phyloP scores from a whole-genome alignment of 2,113 vertebrate genomes.

The Elgaria multicarinata region DNA sequence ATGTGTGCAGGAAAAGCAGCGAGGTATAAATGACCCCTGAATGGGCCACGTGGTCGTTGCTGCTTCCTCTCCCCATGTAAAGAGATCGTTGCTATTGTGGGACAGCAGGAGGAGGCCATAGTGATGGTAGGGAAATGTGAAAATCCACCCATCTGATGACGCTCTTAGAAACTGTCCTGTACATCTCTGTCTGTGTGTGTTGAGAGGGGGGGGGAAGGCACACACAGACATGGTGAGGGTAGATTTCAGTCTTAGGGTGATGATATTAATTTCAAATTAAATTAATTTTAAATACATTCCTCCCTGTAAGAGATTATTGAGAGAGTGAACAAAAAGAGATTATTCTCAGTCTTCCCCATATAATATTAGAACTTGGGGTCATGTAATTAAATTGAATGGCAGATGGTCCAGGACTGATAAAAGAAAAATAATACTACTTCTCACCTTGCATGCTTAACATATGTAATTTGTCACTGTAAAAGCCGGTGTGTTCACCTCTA shows the following conservation, averaged over 20 bases:
- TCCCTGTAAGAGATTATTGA: not conserved
- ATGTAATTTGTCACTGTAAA: not conserved
- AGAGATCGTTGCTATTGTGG: no score
- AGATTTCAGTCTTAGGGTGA: not conserved
- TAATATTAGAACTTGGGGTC: not conserved
- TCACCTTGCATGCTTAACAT: not conserved
- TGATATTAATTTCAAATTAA: not conserved
- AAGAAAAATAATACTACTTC: not conserved
- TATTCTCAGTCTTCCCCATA: not conserved
- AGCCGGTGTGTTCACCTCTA: not conserved
- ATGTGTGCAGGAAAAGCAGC: no score
- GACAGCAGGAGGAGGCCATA: no score
- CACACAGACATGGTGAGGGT: not conserved
- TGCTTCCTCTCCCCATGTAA: no score
- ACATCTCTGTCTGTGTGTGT: no score
- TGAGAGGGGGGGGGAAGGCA: no score
- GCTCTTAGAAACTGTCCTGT: no score
- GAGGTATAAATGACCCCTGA: no score
- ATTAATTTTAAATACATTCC: constrained; percentile 2
- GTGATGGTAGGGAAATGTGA: no score
- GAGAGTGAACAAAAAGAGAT: not conserved
- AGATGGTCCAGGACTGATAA: not conserved
- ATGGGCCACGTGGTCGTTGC: no score
- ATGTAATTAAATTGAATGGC: constrained; percentile 6
- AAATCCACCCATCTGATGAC: no score